These are phyloP conservation scores for Xanthia icteritia DNA, from an alignment of 2,888 invertebrate species.

Conservation along the genomic window DNA sequence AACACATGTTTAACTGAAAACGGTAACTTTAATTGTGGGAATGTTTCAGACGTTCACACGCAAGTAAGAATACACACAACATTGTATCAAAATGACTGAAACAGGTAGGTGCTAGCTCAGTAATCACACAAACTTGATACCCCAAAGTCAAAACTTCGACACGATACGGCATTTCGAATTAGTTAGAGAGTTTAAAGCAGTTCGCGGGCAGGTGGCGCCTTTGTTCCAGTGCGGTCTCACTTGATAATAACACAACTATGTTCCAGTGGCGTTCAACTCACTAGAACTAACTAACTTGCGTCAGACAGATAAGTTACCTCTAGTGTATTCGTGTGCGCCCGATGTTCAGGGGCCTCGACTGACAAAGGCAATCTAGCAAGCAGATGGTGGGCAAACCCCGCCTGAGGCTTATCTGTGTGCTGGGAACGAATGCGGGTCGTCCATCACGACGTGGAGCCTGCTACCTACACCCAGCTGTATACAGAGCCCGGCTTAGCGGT, in stretches of 20 bases:
- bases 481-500: slow-evolving; percentile 57
- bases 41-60: slow-evolving; percentile 10
- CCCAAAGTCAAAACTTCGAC: slow-evolving; percentile 76
- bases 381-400: slow-evolving; percentile 67
- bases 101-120: slow-evolving; percentile 67
- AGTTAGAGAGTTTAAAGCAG: slow-evolving; percentile 78
- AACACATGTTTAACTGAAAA: slow-evolving; percentile 18
- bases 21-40: background rate
- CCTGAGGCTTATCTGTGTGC: slow-evolving; percentile 72
- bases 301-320: slow-evolving; percentile 71
- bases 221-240: slow-evolving; percentile 77
- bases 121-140: slow-evolving; percentile 75
- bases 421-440: slow-evolving; percentile 71
- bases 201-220: slow-evolving; percentile 77
- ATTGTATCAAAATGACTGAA: slow-evolving; percentile 61
- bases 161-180: slow-evolving; percentile 78
- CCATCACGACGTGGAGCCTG: slow-evolving; percentile 63
- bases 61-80: slow-evolving; percentile 26
- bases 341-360: slow-evolving; percentile 65
- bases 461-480: slow-evolving; percentile 60
- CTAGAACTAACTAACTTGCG: slow-evolving; percentile 74
- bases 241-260: slow-evolving; percentile 81
- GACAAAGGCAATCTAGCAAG: slow-evolving; percentile 74
- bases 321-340: slow-evolving; percentile 63
- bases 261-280: slow-evolving; percentile 68